phyloP scores from a whole-genome alignment of 2,113 vertebrate genomes.

The Spilogale gracilis region DNA sequence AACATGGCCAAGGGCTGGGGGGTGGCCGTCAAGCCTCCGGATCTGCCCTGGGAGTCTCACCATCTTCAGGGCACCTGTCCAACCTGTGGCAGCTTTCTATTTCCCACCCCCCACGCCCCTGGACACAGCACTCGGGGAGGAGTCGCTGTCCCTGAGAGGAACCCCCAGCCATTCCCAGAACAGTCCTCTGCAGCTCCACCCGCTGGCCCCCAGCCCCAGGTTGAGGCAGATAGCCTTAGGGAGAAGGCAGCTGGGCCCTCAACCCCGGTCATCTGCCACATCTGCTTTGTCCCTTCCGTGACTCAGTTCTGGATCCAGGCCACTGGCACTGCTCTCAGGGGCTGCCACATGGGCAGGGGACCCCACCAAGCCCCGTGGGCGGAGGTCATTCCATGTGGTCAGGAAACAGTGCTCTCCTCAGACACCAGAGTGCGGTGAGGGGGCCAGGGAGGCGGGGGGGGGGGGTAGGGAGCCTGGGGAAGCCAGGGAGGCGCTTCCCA shows the following conservation, averaged over 20 bases:
- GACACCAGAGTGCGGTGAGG: rapidly evolving
- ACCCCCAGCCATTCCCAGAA: not conserved
- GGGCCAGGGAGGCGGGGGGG: not conserved
- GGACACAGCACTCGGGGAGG: not conserved
- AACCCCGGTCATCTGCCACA: not conserved
- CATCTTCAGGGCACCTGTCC: not conserved
- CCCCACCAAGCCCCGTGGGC: rapidly evolving
- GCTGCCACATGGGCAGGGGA: not conserved
- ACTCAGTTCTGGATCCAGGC: no score
- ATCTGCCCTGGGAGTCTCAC: not conserved
- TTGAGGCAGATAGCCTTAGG: not conserved
- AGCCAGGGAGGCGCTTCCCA: not conserved
- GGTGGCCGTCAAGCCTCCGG: not conserved
- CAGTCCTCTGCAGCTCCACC: not conserved
- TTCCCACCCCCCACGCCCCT: no score
- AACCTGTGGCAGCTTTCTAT: not conserved
- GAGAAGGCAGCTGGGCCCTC: not conserved
- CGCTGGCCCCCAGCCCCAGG: not conserved
- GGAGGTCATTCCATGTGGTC: not conserved
- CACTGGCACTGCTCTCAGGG: not conserved
- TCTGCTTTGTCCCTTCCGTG: not conserved
- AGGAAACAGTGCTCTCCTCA: not conserved
- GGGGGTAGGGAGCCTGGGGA: not conserved
- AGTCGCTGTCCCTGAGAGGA: not conserved
- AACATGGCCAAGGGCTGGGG: not conserved